Base-by-base conservation (phyloP, 2,113 vertebrate species). In the Xenus cinereus region DNA sequence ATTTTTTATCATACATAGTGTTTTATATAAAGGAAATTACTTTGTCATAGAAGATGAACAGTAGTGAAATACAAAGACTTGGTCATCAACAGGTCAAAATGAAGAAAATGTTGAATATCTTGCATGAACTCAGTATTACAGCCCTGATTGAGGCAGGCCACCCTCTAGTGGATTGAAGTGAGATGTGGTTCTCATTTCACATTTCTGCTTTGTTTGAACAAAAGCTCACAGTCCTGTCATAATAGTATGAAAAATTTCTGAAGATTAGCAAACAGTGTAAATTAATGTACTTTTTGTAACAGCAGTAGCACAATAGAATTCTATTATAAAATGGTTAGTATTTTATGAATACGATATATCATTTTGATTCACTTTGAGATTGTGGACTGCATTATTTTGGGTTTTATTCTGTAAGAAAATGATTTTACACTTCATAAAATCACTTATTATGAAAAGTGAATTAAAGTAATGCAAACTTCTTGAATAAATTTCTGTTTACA, bases 121-220 rank as follows among this genome's bases (percentile, higher is more conserved):
- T 97, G 43, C 1, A 12, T 91, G 14, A 46, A 84, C 68, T 86
- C 69, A 59, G 56, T 87, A 43, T 63, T 93, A 67, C 12, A 95
- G 33, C 91, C 98, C 97, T 97, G 43, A 59, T 54, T 97, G 96
- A 91, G 66, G 84, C 54, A 98, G 84, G 60, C 95, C 96, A 90
- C 98, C 98, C 98, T 98, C 98, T 98, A 98, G 98, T 98, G 98
- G 98, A 96, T 54, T 84, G 69, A 94, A 97, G 90, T 62, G 89
- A 97, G 95, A 98, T 80, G 73, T 56, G 88, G 62, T 72, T 95
- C 83, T 90, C 67, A 37, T 91, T 78, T 97, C 66, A 54, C 27
- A 19, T 17, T 22, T 33, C 37, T 93, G 33, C 71, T 90, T 88
- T 87, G 33, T 69, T 86, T 69, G 28, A 43, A 60, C 63, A 75